Base-by-base conservation (phyloP, 2,113 vertebrate genomes). In the Coptodon rendalli region DNA sequence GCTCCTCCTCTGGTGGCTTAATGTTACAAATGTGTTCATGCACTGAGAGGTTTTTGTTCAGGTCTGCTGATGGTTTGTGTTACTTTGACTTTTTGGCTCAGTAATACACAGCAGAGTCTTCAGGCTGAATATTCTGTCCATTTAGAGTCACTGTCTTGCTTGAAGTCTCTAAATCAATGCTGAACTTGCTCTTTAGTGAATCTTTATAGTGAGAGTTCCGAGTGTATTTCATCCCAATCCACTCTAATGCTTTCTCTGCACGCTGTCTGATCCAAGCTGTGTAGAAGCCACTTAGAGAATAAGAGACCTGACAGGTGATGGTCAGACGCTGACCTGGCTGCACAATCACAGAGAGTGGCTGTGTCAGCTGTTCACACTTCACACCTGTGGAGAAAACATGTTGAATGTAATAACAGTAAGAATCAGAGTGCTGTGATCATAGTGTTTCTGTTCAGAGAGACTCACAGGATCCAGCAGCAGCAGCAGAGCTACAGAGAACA, bases 251-350 rank as follows among this genome's bases (percentile, higher is more conserved):
- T 54, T 54, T 54, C n/a, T n/a, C n/a, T 54, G 52, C n/a, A 54
- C 5, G 52, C 52, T 54, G 52, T 22, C n/a, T 0, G n/a, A 22
- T 22, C 10, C 52, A 54, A 54, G 52, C 52, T 54, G 53, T 22
- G 9, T 10, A 10, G 38, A 10, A 10, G 38, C 9, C 9, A 10
- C 38, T 38, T 10, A 10, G 4, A 10, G 52, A 54, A 22, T 22
- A 22, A 22, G 2, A 11, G 0, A 54, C 52, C 2, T 54, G n/a
- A 0, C 52, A 54, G 52, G 52, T 54, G n/a, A 54, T 0, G n/a
- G 6, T 54, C n/a, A 54, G 52, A 54, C 0, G 10, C 9, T 54
- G 10, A 22, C 52, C 0, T 54, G 52, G 52, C 3, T 54, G n/a
- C 52, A 54, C n/a, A 2, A 1, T 54, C 0, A 22, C n/a, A 54